Conservation (phyloP, 2,113 vertebrate species). For the Rattus norvegicus region DNA sequence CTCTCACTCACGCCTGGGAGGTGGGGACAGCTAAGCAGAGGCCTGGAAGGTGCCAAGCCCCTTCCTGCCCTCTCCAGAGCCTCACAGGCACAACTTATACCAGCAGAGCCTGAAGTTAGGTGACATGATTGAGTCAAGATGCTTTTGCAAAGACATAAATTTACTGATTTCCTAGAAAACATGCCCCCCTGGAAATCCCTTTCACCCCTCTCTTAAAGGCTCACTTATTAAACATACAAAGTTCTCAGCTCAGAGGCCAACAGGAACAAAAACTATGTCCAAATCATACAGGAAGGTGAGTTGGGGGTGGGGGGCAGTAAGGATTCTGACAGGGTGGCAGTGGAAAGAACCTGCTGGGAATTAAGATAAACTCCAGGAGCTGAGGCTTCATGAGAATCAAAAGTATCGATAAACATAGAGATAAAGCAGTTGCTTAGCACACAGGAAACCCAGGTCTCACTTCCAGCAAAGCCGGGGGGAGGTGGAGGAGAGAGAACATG, state of each 20-base stretch:
- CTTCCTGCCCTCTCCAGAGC: not conserved
- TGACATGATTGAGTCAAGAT: not conserved
- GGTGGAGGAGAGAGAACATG: not conserved
- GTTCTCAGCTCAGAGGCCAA: not conserved
- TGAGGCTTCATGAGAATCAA: too few relatives aligned
- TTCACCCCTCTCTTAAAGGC: not conserved
- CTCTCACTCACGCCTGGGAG: not conserved
- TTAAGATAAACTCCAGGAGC: not conserved
- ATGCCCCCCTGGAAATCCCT: not conserved
- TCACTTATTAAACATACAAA: not conserved
- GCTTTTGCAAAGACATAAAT: slow-evolving; percentile 1
- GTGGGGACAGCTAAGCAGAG: not conserved
- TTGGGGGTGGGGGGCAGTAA: not conserved
- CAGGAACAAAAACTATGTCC: not conserved
- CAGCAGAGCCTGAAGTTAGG: not conserved
- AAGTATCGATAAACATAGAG: too few relatives aligned
- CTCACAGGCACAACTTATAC: slow-evolving; percentile 68
- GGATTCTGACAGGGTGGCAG: too few relatives aligned
- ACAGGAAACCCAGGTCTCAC: not conserved
- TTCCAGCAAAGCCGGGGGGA: not conserved
- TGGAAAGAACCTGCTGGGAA: not conserved
- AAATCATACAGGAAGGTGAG: not conserved
- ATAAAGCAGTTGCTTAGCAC: too few relatives aligned
- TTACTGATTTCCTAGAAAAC: slow-evolving; percentile 16
- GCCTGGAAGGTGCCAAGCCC: not conserved